Evolutionary conservation across 2,797 vertebrate species (phyloP).

Genomic region (Crocidura indochinensis): DNA sequence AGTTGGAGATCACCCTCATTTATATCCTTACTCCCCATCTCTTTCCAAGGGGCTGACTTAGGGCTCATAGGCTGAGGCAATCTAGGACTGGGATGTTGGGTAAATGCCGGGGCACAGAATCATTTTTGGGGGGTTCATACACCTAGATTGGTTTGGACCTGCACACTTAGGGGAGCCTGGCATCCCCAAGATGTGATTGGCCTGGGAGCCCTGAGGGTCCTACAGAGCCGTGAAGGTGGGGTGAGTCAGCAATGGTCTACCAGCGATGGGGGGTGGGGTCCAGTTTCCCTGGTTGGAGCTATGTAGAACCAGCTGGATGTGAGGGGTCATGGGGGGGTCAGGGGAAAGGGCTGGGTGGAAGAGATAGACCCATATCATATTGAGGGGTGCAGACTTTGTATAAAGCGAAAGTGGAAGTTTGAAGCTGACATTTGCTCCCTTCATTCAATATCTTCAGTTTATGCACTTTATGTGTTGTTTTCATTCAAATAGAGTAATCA

Average conservation of each 20-base stretch:
- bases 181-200: neutral
- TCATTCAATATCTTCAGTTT: neutral
- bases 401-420: neutral
- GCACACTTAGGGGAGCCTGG: accelerated
- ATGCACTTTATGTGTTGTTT: neutral
- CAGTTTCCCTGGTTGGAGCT: too few species aligned
- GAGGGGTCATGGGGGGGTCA: too few species aligned
- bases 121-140: neutral
- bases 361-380: too few species aligned
- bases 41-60: neutral
- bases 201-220: neutral
- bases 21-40: neutral
- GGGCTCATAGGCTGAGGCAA: too few species aligned
- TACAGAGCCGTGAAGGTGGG: neutral
- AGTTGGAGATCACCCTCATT: neutral
- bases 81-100: too few species aligned
- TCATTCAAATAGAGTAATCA: neutral
- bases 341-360: too few species aligned
- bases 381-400: too few species aligned
- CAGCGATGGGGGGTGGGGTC: neutral
- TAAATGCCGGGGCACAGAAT: neutral
- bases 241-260: neutral
- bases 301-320: too few species aligned
- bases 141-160: too few species aligned
- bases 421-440: neutral